phyloP scores from a whole-genome alignment of 2,113 vertebrate species.

The Paralichthys olivaceus region DNA sequence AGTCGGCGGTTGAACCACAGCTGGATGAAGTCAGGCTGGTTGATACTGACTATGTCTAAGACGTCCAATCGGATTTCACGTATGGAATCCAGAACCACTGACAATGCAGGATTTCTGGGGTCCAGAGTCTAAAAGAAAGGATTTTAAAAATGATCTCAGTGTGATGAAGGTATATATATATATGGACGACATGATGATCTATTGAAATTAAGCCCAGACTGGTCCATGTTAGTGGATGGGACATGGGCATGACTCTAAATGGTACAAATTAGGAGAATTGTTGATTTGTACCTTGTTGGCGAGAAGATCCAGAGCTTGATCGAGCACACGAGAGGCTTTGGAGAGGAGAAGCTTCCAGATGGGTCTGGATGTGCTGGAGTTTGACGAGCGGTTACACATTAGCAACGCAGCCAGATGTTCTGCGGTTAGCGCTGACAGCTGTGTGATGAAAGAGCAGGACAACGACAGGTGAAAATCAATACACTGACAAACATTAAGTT shows the following conservation, averaged over 20 bases:
- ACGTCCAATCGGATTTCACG: constrained; percentile 69
- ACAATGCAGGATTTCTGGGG: constrained; percentile 27
- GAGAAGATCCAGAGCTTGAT: constrained; percentile 67
- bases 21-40: constrained; percentile 47
- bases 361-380: constrained; percentile 33
- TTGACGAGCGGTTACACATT: constrained; percentile 42
- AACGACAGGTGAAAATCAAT: neutral
- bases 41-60: constrained; percentile 10
- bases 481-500: no score
- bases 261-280: no score
- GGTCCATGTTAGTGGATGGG: no score
- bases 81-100: constrained; percentile 71
- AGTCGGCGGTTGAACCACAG: constrained; percentile 75
- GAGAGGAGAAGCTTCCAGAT: constrained; percentile 75
- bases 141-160: neutral
- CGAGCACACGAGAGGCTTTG: constrained; percentile 61
- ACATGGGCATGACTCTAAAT: no score
- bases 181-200: no score
- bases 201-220: no score
- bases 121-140: constrained; percentile 53
- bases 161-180: no score
- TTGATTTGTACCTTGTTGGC: constrained; percentile 56
- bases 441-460: neutral
- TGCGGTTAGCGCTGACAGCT: constrained; percentile 55
- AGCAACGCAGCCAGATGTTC: constrained; percentile 45